phyloP scores from a whole-genome alignment of 2,797 vertebrate species.

The Myoxocephalus aenaeus region DNA sequence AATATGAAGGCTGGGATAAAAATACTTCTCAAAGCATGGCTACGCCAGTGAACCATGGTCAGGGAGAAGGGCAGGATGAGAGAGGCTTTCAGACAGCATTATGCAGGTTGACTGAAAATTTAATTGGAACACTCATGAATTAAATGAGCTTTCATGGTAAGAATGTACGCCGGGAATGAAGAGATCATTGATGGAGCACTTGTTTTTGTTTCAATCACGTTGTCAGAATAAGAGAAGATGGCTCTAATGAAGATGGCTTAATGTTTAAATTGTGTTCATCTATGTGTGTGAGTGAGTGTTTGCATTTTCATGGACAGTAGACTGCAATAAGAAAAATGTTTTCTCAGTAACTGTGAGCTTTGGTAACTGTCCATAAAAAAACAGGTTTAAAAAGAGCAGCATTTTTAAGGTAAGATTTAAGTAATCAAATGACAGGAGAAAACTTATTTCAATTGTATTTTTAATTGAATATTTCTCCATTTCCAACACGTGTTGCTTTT shows the following conservation, averaged over 20 bases:
- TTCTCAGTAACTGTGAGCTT: background rate
- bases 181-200: conserved; percentile 15
- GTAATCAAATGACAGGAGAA: conserved; percentile 4
- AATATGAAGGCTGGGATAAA: conserved; percentile 54
- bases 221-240: conserved; percentile 26
- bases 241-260: conserved; percentile 16
- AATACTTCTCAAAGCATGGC: conserved; percentile 44
- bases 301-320: background rate
- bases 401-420: conserved; percentile 32
- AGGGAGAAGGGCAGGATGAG: conserved; percentile 36
- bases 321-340: background rate
- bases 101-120: conserved; percentile 61
- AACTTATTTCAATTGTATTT: background rate
- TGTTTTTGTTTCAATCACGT: conserved; percentile 28
- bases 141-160: conserved; percentile 58
- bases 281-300: background rate
- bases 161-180: conserved; percentile 12
- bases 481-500: conserved; percentile 7
- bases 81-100: conserved; percentile 37
- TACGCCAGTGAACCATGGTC: conserved; percentile 39
- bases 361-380: background rate
- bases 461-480: background rate
- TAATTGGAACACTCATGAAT: conserved; percentile 53
- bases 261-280: conserved; percentile 5
- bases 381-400: background rate